phyloP scores from a whole-genome alignment of 2,888 invertebrate species.

The Stratiomys singularior region DNA sequence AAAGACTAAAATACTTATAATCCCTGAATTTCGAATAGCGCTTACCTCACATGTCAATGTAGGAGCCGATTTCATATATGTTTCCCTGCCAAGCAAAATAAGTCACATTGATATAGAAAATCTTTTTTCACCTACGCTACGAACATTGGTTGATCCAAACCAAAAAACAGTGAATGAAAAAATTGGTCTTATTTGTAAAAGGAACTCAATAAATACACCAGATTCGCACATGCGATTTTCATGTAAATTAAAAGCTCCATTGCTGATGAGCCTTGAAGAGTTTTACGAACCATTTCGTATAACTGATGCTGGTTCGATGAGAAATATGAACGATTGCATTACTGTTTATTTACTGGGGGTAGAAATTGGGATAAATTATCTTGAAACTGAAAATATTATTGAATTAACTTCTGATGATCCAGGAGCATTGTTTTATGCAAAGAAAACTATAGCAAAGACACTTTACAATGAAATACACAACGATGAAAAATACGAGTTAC shows the following conservation, averaged over 20 bases:
- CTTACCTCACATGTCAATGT: constrained; percentile 44
- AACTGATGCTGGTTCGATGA: neutral
- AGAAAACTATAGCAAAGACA: constrained; percentile 12
- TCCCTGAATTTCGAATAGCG: constrained; percentile 45
- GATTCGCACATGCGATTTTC: neutral
- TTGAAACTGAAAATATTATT: constrained; percentile 46
- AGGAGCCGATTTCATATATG: constrained; percentile 45
- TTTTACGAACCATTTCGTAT: constrained; percentile 43
- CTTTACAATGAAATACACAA: constrained; percentile 13
- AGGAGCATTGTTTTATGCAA: constrained; percentile 47
- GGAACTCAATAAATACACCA: neutral
- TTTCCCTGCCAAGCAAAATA: constrained; percentile 41
- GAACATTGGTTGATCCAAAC: constrained; percentile 7
- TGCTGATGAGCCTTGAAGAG: constrained; percentile 43
- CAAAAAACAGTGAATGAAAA: constrained; percentile 22
- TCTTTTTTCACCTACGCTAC: constrained; percentile 34
- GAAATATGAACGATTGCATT: constrained; percentile 4
- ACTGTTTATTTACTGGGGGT: constrained; percentile 45
- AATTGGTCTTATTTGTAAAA: neutral
- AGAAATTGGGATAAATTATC: constrained; percentile 41
- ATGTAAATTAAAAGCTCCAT: constrained; percentile 46
- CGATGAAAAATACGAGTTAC: neutral
- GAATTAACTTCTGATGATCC: constrained; percentile 45
- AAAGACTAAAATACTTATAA: constrained; percentile 15
- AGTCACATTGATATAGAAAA: constrained; percentile 16